Percentiles rank a stretch among this genome's conserved stretches.
Conservation (phyloP, 2,888 invertebrate genomes). For the Platerodrilus igneus region DNA sequence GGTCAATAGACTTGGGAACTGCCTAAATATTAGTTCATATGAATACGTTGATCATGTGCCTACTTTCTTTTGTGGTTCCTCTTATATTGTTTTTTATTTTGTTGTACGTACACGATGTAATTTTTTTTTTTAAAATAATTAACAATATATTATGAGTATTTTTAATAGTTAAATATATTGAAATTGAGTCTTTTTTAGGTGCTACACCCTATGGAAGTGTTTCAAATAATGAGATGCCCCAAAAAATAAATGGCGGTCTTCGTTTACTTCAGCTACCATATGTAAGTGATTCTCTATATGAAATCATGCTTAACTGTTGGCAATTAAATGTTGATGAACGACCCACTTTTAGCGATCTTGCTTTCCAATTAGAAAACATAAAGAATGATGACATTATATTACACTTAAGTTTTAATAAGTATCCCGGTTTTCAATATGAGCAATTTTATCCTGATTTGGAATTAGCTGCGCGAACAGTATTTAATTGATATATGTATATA, state of each 20-base stretch:
- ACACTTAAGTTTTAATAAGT: constrained; percentile 39
- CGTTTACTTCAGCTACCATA: constrained; percentile 70
- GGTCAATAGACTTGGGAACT: too few relatives aligned
- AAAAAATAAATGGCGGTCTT: constrained; percentile 64
- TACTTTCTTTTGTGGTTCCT: too few relatives aligned
- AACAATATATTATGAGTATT: neutral
- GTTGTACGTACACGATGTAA: too few relatives aligned
- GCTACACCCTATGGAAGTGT: constrained; percentile 74
- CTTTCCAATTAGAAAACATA: constrained; percentile 32
- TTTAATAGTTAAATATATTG: constrained; percentile 1
- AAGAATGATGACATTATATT: constrained; percentile 32
- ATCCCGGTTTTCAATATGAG: constrained; percentile 44
- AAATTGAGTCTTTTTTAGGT: constrained; percentile 42
- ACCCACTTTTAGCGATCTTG: constrained; percentile 63
- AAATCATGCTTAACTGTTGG: constrained; percentile 81
- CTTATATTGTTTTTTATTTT: too few relatives aligned
- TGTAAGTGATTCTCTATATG: constrained; percentile 74
- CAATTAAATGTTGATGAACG: constrained; percentile 76
- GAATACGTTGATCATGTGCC: too few relatives aligned
- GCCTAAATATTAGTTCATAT: too few relatives aligned
- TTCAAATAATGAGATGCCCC: constrained; percentile 61
- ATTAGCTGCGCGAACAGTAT: constrained; percentile 37
- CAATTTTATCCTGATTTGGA: constrained; percentile 44
- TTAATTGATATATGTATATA: too few relatives aligned
- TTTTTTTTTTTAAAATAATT: constrained; percentile 3